Percentiles rank a stretch among this genome's conserved stretches.
phyloP scores from a whole-genome alignment of 2,797 vertebrate genomes.

The Dromococcyx pavoninus region DNA sequence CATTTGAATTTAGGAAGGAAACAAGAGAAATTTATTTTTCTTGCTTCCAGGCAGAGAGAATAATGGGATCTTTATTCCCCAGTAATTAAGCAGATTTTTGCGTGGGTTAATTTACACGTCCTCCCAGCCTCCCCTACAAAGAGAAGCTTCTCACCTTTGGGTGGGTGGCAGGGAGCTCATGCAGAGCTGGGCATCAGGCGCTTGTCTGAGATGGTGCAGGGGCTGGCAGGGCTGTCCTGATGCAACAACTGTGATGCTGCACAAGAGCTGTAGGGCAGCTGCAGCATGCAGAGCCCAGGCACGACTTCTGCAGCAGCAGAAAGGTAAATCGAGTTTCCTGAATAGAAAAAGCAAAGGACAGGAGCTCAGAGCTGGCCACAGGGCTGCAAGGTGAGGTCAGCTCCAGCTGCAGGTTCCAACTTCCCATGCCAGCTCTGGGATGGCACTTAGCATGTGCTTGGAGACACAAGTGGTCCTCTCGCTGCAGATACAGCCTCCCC shows the following conservation, averaged over 20 bases:
- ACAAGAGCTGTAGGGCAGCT: background rate
- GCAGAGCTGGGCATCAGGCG: background rate
- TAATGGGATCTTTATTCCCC: slow-evolving; percentile 57
- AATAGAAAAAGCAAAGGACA: fast-evolving
- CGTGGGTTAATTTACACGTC: background rate
- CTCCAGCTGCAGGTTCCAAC: background rate
- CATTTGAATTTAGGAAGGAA: slow-evolving; percentile 48
- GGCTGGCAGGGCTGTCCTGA: background rate
- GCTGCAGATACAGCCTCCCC: fast-evolving
- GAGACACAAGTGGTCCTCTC: background rate
- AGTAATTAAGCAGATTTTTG: slow-evolving; percentile 38
- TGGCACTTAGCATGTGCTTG: fast-evolving
- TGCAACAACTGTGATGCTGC: fast-evolving
- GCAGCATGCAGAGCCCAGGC: fast-evolving
- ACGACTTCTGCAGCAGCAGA: fast-evolving
- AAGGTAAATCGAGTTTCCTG: background rate
- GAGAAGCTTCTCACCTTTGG: background rate
- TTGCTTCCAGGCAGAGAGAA: slow-evolving; percentile 37
- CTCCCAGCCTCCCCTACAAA: background rate
- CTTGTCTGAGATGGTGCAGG: background rate
- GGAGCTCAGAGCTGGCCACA: background rate
- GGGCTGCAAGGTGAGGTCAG: background rate
- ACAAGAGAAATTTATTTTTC: slow-evolving; percentile 22
- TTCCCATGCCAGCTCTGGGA: fast-evolving
- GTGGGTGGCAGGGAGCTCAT: background rate